phyloP scores from a whole-genome alignment of 2,888 invertebrate species.

The Lissonota sp. region DNA sequence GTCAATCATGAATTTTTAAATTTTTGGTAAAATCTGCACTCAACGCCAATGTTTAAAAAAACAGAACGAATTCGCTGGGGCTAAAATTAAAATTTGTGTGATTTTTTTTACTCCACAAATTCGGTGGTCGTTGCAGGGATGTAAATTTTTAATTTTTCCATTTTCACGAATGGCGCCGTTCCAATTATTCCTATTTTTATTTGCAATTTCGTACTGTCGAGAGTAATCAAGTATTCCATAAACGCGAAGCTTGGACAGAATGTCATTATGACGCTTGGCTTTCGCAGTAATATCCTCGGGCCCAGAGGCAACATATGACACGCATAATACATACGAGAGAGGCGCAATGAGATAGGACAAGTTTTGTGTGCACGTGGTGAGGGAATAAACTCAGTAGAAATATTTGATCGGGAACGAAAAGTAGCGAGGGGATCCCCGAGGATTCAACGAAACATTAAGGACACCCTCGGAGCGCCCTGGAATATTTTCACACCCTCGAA shows the following conservation, averaged over 20 bases:
- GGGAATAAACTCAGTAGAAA: constrained; percentile 36
- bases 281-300: constrained; percentile 34
- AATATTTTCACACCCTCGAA: constrained; percentile 78
- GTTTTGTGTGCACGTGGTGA: constrained; percentile 58
- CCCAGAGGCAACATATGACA: constrained; percentile 33
- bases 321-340: constrained; percentile 20
- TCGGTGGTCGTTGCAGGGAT: no score
- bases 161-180: neutral
- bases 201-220: neutral
- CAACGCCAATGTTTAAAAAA: no score
- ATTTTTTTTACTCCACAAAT: neutral
- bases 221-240: constrained; percentile 51
- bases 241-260: constrained; percentile 18
- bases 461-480: constrained; percentile 61
- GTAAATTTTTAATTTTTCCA: constrained; percentile 1
- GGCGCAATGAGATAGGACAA: constrained; percentile 21
- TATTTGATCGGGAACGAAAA: constrained; percentile 55
- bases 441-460: constrained; percentile 68
- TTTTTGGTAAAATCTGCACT: neutral
- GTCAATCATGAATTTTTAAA: neutral
- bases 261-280: constrained; percentile 42
- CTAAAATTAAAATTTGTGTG: neutral
- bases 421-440: constrained; percentile 52
- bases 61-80: no score
- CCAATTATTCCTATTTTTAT: neutral